A percentile compares a stretch with the other conserved stretches of the same genome.
Conservation (phyloP, 2,113 vertebrate species). For the Climacteris rufus region DNA sequence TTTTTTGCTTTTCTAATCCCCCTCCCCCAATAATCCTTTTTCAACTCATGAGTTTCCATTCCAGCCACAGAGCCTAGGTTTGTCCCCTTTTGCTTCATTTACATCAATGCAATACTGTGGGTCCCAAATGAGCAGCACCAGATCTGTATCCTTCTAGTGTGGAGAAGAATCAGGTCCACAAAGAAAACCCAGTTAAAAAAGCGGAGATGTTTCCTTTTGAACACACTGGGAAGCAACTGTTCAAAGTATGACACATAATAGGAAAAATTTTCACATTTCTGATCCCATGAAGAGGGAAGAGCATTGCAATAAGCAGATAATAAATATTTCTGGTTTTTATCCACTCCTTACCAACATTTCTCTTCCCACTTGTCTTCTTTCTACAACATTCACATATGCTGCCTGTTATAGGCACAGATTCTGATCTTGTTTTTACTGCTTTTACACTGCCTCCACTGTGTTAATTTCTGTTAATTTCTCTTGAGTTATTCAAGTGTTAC, state of each 20-base stretch:
- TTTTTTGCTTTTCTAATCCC: neutral
- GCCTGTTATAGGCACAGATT: neutral
- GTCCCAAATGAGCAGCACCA: neutral
- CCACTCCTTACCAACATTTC: neutral
- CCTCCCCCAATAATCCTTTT: neutral
- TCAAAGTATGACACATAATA: neutral
- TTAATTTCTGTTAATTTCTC: constrained; percentile 26
- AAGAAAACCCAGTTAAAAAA: neutral
- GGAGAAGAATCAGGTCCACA: neutral
- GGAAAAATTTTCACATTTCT: neutral
- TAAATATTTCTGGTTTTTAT: neutral
- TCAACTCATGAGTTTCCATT: neutral
- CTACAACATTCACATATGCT: neutral
- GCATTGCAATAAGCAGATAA: neutral
- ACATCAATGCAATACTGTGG: neutral
- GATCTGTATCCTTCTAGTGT: neutral
- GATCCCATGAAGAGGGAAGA: neutral
- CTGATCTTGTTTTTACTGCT: neutral
- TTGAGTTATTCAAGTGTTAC: neutral
- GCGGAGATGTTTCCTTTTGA: neutral
- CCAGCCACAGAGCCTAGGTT: neutral
- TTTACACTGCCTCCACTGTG: neutral
- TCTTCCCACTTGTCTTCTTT: neutral
- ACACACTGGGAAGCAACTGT: neutral
- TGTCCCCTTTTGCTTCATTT: neutral